Evolutionary conservation across 2,888 invertebrate species (phyloP), one percentile per base, ranked within the genome.

Genomic region (Protodeltote pygarga): DNA sequence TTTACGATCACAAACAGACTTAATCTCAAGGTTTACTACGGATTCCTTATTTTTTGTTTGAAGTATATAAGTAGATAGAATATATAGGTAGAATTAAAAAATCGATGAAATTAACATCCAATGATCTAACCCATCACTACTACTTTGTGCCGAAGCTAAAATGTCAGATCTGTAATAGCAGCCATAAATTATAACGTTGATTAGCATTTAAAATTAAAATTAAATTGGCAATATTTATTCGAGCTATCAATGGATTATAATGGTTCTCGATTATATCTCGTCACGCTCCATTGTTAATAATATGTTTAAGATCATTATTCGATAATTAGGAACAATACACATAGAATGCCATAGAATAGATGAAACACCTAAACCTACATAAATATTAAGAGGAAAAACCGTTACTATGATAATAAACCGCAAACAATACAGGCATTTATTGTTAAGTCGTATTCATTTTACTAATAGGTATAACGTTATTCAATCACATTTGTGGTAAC

Each of bases 161-260:
- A 3, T 16, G 10, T 35, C 9, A 20, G 25, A 15, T 19, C 1
- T 17, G 38, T 29, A 25, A 34, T 42, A 21, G 21, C 25, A 15
- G 16, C 5, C 17, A 49, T 55, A 31, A 25, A 49, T 55, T 38
- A 38, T 54, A 42, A 29, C 17, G 29, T 13, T 25, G 3, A 33
- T 48, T 33, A 39, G 53, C 29, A 31, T 35, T 32, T 16, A 35
- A 9, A 32, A 23, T 19, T 9, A 5, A 35, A 25, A 11, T 35
- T 21, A 29, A 34, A 21, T 24, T 25, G 13, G 20, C 9, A 9
- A 24, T 28, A 16, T 32, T 9, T 10, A 11, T 21, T 16, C 6
- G 17, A 25, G 6, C 5, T 20, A 46, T n/a, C 5, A 16, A 32
- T 19, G 23, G 29, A 25, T 24, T 3, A 24, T 5, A 24, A 11